Evolutionary conservation across 2,113 vertebrate species (phyloP).

Genomic region (Sebastes fasciatus): DNA sequence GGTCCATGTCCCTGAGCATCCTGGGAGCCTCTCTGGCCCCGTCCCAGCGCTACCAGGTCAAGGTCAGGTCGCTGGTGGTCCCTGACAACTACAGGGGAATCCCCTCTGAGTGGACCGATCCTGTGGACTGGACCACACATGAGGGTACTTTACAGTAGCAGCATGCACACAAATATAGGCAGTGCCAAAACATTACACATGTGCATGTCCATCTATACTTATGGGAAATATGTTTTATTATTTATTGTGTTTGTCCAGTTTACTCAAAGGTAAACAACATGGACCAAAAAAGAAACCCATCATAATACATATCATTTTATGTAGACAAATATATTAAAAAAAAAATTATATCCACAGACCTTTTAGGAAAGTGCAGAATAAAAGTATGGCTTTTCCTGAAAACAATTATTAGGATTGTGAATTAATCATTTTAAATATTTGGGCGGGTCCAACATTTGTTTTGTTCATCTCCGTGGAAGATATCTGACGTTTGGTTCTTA

Average conservation of each 20-base stretch:
- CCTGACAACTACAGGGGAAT: neutral
- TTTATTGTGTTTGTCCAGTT: neutral
- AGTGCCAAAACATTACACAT: neutral
- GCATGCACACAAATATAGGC: slow-evolving; percentile 3
- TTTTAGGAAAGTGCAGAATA: too few species aligned
- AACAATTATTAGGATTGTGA: too few species aligned
- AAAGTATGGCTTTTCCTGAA: too few species aligned
- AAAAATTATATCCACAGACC: too few species aligned
- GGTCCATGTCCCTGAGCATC: slow-evolving; percentile 11
- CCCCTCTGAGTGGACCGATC: slow-evolving; percentile 79
- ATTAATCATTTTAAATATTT: too few species aligned
- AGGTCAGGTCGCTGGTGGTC: slow-evolving; percentile 63
- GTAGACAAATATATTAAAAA: too few species aligned
- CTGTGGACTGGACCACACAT: slow-evolving; percentile 67
- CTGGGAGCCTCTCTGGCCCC: slow-evolving; percentile 32
- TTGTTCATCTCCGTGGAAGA: too few species aligned
- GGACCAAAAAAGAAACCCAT: neutral
- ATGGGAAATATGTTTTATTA: too few species aligned
- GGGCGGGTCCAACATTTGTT: too few species aligned
- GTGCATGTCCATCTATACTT: neutral
- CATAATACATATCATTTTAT: neutral
- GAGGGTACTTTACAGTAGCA: slow-evolving; percentile 47
- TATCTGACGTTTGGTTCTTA: too few species aligned
- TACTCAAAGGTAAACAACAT: neutral
- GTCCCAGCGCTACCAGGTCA: slow-evolving; percentile 64